These are phyloP conservation scores for Temnothorax curvispinosus DNA, from an alignment of 1,140 invertebrate genomes.

Conservation along the genomic window DNA sequence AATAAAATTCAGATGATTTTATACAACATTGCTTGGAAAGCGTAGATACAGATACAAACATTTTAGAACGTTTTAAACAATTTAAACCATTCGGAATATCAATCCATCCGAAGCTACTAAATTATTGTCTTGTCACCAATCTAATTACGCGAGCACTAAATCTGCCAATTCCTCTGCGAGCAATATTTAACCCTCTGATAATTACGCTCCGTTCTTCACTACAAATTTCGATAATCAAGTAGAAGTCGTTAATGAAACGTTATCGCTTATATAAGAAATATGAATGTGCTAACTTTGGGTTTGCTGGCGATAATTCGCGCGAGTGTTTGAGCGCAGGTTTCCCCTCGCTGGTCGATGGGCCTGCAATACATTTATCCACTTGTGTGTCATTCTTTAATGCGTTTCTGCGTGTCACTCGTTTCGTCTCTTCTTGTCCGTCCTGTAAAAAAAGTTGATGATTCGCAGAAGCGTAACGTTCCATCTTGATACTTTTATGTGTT, in stretches of 20 bases:
- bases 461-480: neutral
- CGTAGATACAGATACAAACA: neutral
- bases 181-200: neutral
- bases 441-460: slow-evolving; percentile 36
- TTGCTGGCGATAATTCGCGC: neutral
- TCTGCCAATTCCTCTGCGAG: slow-evolving; percentile 25
- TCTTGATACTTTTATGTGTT: neutral
- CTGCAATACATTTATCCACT: neutral
- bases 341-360: neutral
- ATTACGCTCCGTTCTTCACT: slow-evolving; percentile 36
- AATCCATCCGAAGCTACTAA: neutral
- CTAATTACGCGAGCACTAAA: neutral
- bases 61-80: neutral
- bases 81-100: neutral
- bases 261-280: slow-evolving; percentile 13
- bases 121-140: neutral
- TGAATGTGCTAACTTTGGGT: slow-evolving; percentile 29
- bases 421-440: neutral
- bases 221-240: slow-evolving; percentile 7
- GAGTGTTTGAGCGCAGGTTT: neutral
- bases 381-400: neutral
- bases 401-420: neutral
- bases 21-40: neutral
- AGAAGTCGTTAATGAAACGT: neutral
- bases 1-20: neutral